Evolutionary conservation across 2,888 invertebrate species (phyloP), one percentile per base, ranked within the genome.

Genomic region (Aelia acuminata): DNA sequence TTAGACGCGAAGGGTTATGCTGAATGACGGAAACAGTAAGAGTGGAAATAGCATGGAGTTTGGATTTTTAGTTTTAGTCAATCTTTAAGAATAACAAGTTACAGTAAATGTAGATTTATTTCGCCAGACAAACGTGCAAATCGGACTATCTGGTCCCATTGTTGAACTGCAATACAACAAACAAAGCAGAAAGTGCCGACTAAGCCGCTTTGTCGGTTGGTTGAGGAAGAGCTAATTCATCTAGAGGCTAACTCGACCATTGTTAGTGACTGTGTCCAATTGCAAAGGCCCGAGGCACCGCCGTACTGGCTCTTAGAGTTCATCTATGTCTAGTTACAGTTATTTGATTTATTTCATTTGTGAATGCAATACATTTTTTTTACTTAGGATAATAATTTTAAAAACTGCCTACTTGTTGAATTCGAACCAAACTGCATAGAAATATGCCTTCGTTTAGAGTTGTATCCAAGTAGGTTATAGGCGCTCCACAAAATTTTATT

Each of bases 161-260:
- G 57, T 57, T 57, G 22, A n/a, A 22, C 3, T 11, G 57, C 57
- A 39, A 43, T 75, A 75, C 75, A 75, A 75, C 75, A 75, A 75
- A 75, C 35, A 43, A 35, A 75, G 39, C 39, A 75, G 75, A 75
- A 75, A 75, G 75, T 75, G 75, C 75, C 75, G 75, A 75, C 75
- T 75, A 75, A 75, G 39, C 75, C 22, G 75, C 75, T 75, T 75
- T 75, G 75, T 75, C 75, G 75, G 75, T 75, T 75, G 75, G 75
- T 39, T 35, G 18, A 75, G 75, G 75, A 75, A 75, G 75, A 75
- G 75, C 75, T 75, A 75, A 75, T 75, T 75, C 75, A 75, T 75
- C 75, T 75, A 39, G 39, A 13, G 15, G 22, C 39, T 75, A 75
- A 75, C 75, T 75, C 39, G 75, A 75, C 75, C 75, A 75, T 75